Evolutionary conservation across 2,888 invertebrate genomes (phyloP), one percentile per base, ranked within the genome.

Genomic region (Liopterus haemorrhoidalis): DNA sequence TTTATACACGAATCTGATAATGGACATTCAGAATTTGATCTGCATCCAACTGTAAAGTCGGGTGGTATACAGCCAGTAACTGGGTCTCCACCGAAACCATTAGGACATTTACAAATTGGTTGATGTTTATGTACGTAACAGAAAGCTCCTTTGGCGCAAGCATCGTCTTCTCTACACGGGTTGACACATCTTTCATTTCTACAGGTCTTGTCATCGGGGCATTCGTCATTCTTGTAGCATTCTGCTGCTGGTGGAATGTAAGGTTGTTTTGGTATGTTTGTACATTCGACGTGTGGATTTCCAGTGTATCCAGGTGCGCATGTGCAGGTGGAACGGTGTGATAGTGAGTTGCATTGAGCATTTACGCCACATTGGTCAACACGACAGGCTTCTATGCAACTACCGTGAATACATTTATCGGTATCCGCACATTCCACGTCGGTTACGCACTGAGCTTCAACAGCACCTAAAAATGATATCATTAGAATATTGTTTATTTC

Each of bases 1-100:
- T 90, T 91, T 40, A 90, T 75, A 62, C 92, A 93, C 1, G 90
- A 82, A 68, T 89, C 85, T 21, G 85, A 81, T 46, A 80, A 70
- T 4, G 86, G 79, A 63, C 92, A 93, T 52, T 91, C 89, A 5
- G 81, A 78, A 63, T 83, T 85, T 1, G 85, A 79, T 57, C 78
- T 78, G 61, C 91, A 91, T 35, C 85, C 88, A 9, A 82, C 74
- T 9, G 77, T 72, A 18, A 49, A 73, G 85, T 81, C 78, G 88
- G 88, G 85, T 71, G 88, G 85, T 63, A 78, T 70, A 63, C 91
- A 91, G 58, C 80, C 79, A 38, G 76, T 68, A 52, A 70, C 68
- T 12, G 89, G 79, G 61, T 85, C 79, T 35, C 91, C 91, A 35
- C 76, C 73, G 62, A 83, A 87, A 40, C 82, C 83, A 35, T 72